Evolutionary conservation across 2,888 invertebrate species (phyloP).

Genomic region (Caenorhabditis sulstoni): DNA sequence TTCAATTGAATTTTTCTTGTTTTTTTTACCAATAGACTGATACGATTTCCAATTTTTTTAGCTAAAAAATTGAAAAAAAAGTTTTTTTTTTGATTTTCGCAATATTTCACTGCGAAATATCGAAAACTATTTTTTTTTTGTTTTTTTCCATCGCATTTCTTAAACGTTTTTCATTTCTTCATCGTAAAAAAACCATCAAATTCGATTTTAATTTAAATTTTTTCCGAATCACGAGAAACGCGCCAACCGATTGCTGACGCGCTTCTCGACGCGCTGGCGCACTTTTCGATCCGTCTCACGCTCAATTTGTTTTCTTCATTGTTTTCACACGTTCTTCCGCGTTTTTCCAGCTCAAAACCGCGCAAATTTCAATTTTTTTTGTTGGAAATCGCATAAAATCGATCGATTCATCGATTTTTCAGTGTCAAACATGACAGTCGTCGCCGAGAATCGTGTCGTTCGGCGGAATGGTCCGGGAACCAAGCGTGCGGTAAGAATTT

Average conservation of each 20-base stretch:
- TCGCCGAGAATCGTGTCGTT: slow-evolving; percentile 52
- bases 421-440: slow-evolving; percentile 37
- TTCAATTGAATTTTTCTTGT: too few species aligned
- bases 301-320: too few species aligned
- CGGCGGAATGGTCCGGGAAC: slow-evolving; percentile 75
- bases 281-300: background rate
- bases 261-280: slow-evolving; percentile 1
- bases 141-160: too few species aligned
- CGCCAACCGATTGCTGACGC: background rate
- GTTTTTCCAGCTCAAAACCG: slow-evolving; percentile 10
- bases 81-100: too few species aligned
- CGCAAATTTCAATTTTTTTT: slow-evolving; percentile 10
- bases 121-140: too few species aligned
- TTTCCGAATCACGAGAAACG: background rate
- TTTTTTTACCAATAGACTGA: too few species aligned
- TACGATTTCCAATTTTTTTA: too few species aligned
- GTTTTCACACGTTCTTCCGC: background rate
- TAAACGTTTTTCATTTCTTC: too few species aligned
- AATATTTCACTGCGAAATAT: too few species aligned
- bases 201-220: too few species aligned
- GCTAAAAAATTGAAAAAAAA: too few species aligned
- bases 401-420: slow-evolving; percentile 5
- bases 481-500: slow-evolving; percentile 67
- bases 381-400: background rate
- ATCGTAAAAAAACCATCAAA: background rate